phyloP scores from a whole-genome alignment of 2,888 invertebrate genomes.

The Seladonia tumulorum region DNA sequence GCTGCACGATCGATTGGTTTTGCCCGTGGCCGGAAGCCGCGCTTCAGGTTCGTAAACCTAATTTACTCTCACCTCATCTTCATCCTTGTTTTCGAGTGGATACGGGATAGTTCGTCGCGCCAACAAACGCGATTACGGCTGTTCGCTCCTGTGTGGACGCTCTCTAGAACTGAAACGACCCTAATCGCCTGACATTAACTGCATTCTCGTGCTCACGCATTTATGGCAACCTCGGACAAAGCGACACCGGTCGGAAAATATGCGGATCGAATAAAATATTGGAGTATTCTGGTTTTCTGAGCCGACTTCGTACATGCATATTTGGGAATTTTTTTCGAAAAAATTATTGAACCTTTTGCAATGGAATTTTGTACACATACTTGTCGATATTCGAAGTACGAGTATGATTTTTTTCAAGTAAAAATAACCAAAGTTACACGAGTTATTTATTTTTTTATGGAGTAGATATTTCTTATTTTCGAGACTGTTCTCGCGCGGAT shows the following conservation, averaged over 20 bases:
- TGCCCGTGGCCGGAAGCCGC: conserved; percentile 95
- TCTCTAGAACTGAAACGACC: neutral
- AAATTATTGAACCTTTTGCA: no score
- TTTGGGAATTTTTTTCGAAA: no score
- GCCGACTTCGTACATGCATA: no score
- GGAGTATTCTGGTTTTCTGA: no score
- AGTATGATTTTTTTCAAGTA: no score
- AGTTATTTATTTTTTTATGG: no score
- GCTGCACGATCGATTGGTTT: conserved; percentile 98
- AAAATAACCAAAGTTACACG: no score
- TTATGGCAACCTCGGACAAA: neutral
- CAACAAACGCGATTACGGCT: neutral
- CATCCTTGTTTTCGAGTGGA: neutral
- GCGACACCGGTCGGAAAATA: neutral
- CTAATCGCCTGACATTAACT: neutral
- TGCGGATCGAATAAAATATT: no score
- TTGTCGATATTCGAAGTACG: no score
- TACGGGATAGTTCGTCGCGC: neutral
- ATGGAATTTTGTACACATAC: no score
- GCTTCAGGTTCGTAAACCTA: conserved; percentile 87
- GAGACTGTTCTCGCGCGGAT: no score
- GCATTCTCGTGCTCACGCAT: neutral
- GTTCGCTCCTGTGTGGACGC: neutral
- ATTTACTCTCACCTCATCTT: neutral
- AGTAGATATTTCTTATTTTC: no score